phyloP scores from a whole-genome alignment of 92 coral and sea anemone genomes.

The Epizoanthus ramosus region DNA sequence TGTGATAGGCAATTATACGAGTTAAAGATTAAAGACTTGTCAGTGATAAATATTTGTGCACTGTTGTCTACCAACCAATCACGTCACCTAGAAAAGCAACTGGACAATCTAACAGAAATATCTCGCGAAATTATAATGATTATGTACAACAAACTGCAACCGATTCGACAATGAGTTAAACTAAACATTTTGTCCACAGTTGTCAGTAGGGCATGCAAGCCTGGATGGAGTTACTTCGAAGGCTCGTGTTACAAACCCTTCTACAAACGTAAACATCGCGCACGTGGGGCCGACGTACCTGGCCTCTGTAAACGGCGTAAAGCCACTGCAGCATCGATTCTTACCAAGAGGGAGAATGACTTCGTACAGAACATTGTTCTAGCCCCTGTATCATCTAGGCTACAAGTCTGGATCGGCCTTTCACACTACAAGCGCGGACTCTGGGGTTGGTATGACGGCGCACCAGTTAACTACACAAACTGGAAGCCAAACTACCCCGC shows the following conservation, averaged over 20 bases:
- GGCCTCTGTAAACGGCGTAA: neutral
- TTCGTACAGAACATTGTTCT: neutral
- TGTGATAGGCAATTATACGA: too few species aligned
- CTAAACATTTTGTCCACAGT: too few species aligned
- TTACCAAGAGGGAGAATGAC: neutral
- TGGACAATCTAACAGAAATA: too few species aligned
- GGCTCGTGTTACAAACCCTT: neutral
- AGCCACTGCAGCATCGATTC: neutral
- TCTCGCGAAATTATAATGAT: too few species aligned
- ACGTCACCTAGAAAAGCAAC: too few species aligned
- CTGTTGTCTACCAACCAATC: too few species aligned
- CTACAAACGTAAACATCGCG: neutral
- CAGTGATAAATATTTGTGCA: too few species aligned
- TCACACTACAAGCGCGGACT: neutral
- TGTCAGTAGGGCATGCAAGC: neutral
- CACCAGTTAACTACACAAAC: neutral
- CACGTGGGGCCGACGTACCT: neutral
- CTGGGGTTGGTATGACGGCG: neutral
- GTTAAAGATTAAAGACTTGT: too few species aligned
- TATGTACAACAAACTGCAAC: too few species aligned
- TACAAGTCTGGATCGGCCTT: neutral
- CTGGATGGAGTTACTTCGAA: conserved; percentile 1
- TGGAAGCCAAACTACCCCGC: neutral
- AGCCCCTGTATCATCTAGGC: neutral
- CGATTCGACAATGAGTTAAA: too few species aligned